A percentile compares a stretch with the other conserved stretches of the same genome.
Evolutionary conservation across 2,797 vertebrate species (phyloP).

Genomic region (Rhinoraja longicauda): DNA sequence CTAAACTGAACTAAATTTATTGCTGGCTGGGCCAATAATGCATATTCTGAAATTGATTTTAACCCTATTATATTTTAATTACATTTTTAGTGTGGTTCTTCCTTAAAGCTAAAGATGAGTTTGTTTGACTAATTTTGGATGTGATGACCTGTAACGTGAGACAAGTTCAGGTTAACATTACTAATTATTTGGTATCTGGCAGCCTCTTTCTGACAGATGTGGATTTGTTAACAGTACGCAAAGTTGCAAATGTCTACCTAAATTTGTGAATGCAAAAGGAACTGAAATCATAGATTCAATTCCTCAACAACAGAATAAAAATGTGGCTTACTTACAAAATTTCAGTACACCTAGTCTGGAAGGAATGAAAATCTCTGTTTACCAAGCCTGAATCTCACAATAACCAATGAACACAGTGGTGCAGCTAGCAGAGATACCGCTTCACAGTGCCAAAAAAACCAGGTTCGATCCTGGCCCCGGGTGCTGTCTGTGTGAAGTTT

Average conservation of each 20-base stretch:
- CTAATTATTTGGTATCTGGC: neutral
- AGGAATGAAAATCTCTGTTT: neutral
- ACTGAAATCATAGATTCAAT: neutral
- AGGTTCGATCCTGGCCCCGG: too few relatives aligned
- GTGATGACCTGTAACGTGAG: neutral
- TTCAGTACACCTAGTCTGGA: neutral
- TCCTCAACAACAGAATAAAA: neutral
- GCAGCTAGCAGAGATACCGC: too few relatives aligned
- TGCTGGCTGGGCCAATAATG: neutral
- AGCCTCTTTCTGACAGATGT: neutral
- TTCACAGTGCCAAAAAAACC: too few relatives aligned
- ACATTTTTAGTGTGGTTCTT: neutral
- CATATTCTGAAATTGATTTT: neutral
- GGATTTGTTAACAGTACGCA: neutral
- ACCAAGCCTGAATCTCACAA: neutral
- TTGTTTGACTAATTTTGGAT: neutral
- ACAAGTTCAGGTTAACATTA: neutral
- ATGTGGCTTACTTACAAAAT: neutral
- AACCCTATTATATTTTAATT: neutral
- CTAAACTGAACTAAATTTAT: neutral
- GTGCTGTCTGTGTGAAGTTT: too few relatives aligned
- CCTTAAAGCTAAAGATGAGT: neutral
- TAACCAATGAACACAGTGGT: neutral
- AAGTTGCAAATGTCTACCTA: neutral
- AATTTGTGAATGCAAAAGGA: neutral